A percentile compares a stretch with the other conserved stretches of the same genome.
Evolutionary conservation across 2,113 vertebrate genomes (phyloP).

Genomic region (Ammospiza nelsoni): DNA sequence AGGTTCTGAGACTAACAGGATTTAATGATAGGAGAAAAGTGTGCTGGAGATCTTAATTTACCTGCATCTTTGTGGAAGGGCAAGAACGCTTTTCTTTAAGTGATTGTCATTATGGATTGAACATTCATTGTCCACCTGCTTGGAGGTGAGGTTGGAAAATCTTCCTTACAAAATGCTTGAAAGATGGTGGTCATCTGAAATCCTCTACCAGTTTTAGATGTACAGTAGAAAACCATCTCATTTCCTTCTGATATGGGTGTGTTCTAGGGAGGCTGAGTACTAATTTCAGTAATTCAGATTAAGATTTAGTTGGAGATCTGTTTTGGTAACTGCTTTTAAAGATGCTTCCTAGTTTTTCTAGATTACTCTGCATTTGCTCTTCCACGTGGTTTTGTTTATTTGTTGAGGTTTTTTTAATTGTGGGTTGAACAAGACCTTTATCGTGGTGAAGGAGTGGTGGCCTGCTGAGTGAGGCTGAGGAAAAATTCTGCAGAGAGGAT

Average conservation of each 20-base stretch:
- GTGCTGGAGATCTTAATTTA: not conserved
- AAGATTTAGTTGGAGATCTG: not conserved
- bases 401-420: not conserved
- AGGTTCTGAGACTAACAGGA: not conserved
- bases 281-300: not conserved
- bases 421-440: not conserved
- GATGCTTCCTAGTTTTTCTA: not conserved
- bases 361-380: not conserved
- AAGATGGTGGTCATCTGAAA: not conserved
- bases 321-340: not conserved
- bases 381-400: not conserved
- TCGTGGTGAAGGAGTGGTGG: not conserved
- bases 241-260: not conserved
- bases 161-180: not conserved
- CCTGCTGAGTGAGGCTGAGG: not conserved
- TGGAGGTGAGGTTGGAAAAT: not conserved
- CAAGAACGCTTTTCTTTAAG: not conserved
- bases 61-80: not conserved
- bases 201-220: not conserved
- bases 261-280: not conserved
- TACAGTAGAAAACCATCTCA: not conserved
- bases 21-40: not conserved
- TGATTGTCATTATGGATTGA: not conserved
- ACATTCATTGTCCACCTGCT: not conserved
- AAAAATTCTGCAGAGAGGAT: not conserved